Evolutionary conservation across 1,140 invertebrate species (phyloP).

Genomic region (Drosophila ironensis): DNA sequence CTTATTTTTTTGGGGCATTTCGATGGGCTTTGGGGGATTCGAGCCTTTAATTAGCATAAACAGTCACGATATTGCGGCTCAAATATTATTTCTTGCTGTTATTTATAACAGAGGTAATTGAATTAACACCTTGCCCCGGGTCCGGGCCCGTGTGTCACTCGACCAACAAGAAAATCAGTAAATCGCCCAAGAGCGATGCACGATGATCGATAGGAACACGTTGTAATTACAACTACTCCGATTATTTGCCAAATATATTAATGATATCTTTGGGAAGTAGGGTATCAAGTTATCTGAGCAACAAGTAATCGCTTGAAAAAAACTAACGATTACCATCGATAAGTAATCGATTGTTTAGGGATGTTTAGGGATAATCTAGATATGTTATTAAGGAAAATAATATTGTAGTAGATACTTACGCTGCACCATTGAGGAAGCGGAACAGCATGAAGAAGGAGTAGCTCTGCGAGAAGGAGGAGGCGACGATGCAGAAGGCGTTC

Average conservation of each 20-base stretch:
- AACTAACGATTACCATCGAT: too few relatives aligned
- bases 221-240: too few relatives aligned
- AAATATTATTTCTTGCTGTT: conserved; percentile 72
- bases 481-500: conserved; percentile 93
- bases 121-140: conserved; percentile 61
- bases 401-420: conserved; percentile 89
- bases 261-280: too few relatives aligned
- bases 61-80: conserved; percentile 69
- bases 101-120: conserved; percentile 76
- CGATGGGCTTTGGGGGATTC: conserved; percentile 8
- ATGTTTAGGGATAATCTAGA: not conserved
- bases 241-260: too few relatives aligned
- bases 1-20: conserved; percentile 7
- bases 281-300: too few relatives aligned
- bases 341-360: too few relatives aligned
- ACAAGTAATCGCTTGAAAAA: too few relatives aligned
- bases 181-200: not conserved
- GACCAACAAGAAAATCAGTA: conserved; percentile 11
- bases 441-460: conserved; percentile 94
- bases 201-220: not conserved
- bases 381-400: too few relatives aligned
- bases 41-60: conserved; percentile 74
- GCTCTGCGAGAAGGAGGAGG: conserved; percentile 92
- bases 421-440: conserved; percentile 94
- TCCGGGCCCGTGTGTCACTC: conserved; percentile 54